Conservation (phyloP, 2,888 invertebrate species). For the Callimorpha dominula region DNA sequence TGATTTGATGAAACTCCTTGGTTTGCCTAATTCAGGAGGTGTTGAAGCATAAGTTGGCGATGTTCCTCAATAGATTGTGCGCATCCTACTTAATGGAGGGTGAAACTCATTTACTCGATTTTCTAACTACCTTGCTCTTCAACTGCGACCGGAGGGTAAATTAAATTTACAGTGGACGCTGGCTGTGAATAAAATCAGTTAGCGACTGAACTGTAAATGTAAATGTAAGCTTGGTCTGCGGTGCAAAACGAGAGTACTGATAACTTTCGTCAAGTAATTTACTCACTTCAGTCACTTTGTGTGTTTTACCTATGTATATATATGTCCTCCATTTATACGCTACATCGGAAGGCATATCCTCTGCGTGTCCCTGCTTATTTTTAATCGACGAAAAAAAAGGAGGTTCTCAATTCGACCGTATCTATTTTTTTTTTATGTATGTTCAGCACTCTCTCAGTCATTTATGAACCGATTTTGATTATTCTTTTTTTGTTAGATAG, state of each 20-base stretch:
- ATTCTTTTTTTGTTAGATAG: too few relatives aligned
- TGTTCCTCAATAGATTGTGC: slow-evolving; percentile 36
- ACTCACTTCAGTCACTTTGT: too few relatives aligned
- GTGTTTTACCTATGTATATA: too few relatives aligned
- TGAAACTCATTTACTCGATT: slow-evolving; percentile 32
- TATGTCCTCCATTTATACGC: too few relatives aligned
- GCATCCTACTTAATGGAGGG: slow-evolving; percentile 36
- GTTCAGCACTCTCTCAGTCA: too few relatives aligned
- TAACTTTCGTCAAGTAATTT: not conserved
- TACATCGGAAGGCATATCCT: too few relatives aligned
- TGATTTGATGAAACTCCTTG: slow-evolving; percentile 56
- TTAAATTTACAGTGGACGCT: not conserved
- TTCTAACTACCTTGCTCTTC: slow-evolving; percentile 17
- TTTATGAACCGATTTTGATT: too few relatives aligned
- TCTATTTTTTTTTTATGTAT: too few relatives aligned
- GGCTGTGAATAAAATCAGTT: not conserved
- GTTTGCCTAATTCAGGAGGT: slow-evolving; percentile 50
- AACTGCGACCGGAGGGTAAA: not conserved
- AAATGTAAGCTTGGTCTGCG: not conserved
- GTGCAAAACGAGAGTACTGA: not conserved
- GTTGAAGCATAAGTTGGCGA: slow-evolving; percentile 24
- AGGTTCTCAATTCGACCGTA: too few relatives aligned
- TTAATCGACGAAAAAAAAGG: too few relatives aligned
- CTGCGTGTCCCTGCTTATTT: too few relatives aligned
- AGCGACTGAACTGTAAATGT: not conserved